These are phyloP conservation scores for Drosophila lacteicornis DNA, from an alignment of 1,140 invertebrate genomes.

Conservation along the genomic window DNA sequence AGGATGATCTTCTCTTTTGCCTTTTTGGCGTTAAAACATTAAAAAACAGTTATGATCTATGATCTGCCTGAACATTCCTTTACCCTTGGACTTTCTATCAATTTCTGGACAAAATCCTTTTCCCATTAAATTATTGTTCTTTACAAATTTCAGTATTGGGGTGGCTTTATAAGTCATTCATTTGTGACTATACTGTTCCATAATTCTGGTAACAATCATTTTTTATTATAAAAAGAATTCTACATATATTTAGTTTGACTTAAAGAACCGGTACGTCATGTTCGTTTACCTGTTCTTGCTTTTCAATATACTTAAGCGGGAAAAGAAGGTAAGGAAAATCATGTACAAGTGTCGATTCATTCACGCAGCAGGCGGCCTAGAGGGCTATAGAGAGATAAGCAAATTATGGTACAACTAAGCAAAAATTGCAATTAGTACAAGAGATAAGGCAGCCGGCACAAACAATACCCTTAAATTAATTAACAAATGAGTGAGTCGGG, in stretches of 20 bases:
- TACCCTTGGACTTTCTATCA: too few species aligned
- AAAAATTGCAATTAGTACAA: constrained; percentile 33
- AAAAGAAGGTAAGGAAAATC: constrained; percentile 23
- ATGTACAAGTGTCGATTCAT: constrained; percentile 45
- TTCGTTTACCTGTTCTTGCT: constrained; percentile 32
- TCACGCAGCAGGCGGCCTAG: not conserved
- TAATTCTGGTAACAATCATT: constrained; percentile 11
- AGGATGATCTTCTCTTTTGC: too few species aligned
- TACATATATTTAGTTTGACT: constrained; percentile 23
- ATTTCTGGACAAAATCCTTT: not conserved
- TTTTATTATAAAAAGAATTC: constrained; percentile 31
- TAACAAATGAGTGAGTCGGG: constrained; percentile 25
- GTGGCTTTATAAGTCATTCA: constrained; percentile 19
- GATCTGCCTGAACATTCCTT: too few species aligned
- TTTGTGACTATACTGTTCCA: constrained; percentile 21
- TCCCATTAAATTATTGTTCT: not conserved
- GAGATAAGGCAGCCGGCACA: constrained; percentile 69
- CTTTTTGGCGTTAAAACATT: too few species aligned
- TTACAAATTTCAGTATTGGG: too few species aligned
- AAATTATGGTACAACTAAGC: constrained; percentile 44
- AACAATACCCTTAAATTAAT: constrained; percentile 75
- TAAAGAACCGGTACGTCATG: not conserved
- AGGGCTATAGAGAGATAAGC: constrained; percentile 25
- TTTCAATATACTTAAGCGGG: constrained; percentile 32
- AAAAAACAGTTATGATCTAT: too few species aligned